phyloP scores from a whole-genome alignment of 2,797 vertebrate species.

The Diglossa cyanea region DNA sequence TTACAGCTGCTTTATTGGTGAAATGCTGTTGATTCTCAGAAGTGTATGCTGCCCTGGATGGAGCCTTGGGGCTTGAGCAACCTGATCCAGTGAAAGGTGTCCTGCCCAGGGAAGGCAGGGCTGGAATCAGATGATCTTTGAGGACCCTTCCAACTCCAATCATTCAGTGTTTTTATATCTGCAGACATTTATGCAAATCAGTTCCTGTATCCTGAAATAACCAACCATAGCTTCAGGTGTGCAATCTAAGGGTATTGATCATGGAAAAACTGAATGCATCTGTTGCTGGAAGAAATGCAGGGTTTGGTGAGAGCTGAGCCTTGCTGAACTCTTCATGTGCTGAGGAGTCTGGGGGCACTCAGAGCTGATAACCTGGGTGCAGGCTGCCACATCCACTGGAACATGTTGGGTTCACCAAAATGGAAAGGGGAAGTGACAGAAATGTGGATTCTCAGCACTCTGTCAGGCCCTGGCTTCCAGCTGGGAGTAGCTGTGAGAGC shows the following conservation, averaged over 20 bases:
- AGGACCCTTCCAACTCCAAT: background rate
- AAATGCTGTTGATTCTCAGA: background rate
- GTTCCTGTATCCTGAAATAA: background rate
- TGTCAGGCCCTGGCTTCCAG: background rate
- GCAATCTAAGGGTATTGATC: background rate
- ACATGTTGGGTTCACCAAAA: accelerated
- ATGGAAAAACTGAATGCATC: background rate
- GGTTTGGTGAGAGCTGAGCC: background rate
- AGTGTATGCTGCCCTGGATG: background rate
- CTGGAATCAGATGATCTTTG: background rate
- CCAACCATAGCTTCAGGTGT: background rate
- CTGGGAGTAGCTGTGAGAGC: background rate
- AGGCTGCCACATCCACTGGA: accelerated
- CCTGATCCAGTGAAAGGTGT: background rate
- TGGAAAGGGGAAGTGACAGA: background rate
- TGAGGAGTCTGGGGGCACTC: background rate
- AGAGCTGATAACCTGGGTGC: background rate
- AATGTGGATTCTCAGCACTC: background rate
- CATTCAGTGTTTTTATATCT: background rate
- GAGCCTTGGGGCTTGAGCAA: background rate
- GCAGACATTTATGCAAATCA: accelerated
- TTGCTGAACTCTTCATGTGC: background rate
- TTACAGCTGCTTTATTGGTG: background rate
- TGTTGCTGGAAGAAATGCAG: background rate
- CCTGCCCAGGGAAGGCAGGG: background rate